A percentile compares a stretch with the other conserved stretches of the same genome.
Evolutionary conservation across 2,797 vertebrate species (phyloP).

Genomic region (Mionectes olivaceus): DNA sequence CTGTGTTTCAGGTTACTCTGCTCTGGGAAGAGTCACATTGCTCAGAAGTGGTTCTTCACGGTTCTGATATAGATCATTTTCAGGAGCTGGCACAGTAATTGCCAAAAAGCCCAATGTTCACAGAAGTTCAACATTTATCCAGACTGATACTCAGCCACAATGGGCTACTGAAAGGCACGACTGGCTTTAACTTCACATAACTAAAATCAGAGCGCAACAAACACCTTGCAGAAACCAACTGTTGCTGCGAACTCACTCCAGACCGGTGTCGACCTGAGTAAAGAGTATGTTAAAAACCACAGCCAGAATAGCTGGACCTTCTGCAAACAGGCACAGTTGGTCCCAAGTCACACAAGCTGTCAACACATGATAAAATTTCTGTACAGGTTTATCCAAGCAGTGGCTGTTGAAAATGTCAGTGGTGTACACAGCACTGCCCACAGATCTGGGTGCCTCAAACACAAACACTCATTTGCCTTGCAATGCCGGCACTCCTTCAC

Average conservation of each 20-base stretch:
- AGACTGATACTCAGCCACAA: not conserved
- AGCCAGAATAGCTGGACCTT: not conserved
- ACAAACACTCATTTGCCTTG: not conserved
- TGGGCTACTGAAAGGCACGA: not conserved
- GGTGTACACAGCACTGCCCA: not conserved
- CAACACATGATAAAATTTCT: not conserved
- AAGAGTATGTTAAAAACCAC: not conserved
- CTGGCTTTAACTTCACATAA: not conserved
- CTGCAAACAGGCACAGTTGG: not conserved
- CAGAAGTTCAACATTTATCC: not conserved
- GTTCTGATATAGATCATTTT: not conserved
- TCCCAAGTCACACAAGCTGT: not conserved
- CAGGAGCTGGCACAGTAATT: not conserved
- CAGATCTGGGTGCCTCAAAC: not conserved
- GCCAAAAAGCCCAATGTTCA: not conserved
- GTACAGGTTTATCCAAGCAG: not conserved
- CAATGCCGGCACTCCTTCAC: not conserved
- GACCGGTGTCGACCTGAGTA: not conserved
- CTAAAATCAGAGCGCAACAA: not conserved
- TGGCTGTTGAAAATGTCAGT: not conserved
- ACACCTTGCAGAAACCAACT: not conserved
- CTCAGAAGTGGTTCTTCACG: not conserved
- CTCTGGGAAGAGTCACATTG: not conserved
- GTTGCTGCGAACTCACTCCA: not conserved
- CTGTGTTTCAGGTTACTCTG: not conserved